Percentiles rank a stretch among this genome's conserved stretches.
These are phyloP conservation scores for Caenorhabditis latens DNA, from an alignment of 1,140 invertebrate genomes.

Conservation along the genomic window DNA sequence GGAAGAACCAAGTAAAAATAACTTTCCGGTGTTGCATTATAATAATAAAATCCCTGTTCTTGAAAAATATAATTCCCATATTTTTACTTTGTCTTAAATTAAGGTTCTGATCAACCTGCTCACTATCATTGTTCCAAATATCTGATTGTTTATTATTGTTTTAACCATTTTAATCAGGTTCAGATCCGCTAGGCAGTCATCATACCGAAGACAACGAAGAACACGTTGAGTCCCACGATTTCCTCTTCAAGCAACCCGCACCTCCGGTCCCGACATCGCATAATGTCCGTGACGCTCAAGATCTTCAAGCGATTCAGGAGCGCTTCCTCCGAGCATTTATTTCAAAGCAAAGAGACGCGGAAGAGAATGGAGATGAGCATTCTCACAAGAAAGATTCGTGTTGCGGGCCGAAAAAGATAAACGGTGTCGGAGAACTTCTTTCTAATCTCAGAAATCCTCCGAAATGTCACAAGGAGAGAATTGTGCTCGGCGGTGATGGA, in stretches of 20 bases:
- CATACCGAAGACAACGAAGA: too few species aligned
- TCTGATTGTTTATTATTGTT: too few species aligned
- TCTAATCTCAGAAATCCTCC: constrained; percentile 20
- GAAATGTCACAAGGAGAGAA: constrained; percentile 5
- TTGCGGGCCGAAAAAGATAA: not conserved
- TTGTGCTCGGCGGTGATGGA: constrained; percentile 8
- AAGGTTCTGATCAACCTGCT: too few species aligned
- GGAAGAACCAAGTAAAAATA: too few species aligned
- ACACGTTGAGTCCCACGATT: too few species aligned
- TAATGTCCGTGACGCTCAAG: constrained; percentile 27
- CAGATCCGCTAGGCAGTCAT: too few species aligned
- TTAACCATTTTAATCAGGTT: too few species aligned
- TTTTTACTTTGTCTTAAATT: too few species aligned
- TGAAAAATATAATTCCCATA: too few species aligned
- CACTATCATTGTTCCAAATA: too few species aligned
- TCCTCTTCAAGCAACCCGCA: not conserved
- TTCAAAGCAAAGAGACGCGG: not conserved
- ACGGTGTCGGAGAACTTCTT: constrained; percentile 29
- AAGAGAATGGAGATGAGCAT: not conserved
- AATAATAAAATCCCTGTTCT: too few species aligned
- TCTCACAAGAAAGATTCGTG: not conserved
- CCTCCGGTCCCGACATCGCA: not conserved
- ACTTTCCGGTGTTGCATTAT: too few species aligned
- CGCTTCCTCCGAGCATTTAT: not conserved
- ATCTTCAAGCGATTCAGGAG: constrained; percentile 27